Conservation (phyloP, 1,140 invertebrate genomes). For the Holcopasites calliopsidis region DNA sequence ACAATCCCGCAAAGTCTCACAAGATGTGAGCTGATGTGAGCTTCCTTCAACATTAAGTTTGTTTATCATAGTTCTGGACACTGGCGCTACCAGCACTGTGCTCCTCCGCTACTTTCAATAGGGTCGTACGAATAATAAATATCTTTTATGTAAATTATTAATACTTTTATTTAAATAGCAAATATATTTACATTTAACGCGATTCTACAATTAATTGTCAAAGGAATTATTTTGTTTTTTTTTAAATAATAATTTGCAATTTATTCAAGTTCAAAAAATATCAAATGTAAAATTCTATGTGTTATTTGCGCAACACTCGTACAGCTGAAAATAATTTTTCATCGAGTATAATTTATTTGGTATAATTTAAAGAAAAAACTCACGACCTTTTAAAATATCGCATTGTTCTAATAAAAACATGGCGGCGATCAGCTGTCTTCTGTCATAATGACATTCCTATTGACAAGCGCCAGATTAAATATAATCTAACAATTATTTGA, state of each 20-base stretch:
- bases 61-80: slow-evolving; percentile 49
- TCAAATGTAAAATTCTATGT: too few species aligned
- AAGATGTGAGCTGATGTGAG: slow-evolving; percentile 45
- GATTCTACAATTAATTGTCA: not conserved
- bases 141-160: not conserved
- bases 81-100: slow-evolving; percentile 42
- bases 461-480: slow-evolving; percentile 20
- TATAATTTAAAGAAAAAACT: too few species aligned
- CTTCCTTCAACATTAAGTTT: slow-evolving; percentile 41
- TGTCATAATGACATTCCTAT: slow-evolving; percentile 59
- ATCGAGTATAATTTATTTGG: not conserved
- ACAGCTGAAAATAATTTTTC: not conserved
- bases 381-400: slow-evolving; percentile 44
- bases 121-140: not conserved
- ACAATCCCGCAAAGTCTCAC: slow-evolving; percentile 19
- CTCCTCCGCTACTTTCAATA: slow-evolving; percentile 10
- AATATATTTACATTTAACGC: not conserved
- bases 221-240: not conserved
- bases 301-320: too few species aligned
- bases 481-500: not conserved
- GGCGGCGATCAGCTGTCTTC: slow-evolving; percentile 65
- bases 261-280: too few species aligned
- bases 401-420: slow-evolving; percentile 52
- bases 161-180: too few species aligned
- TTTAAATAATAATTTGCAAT: too few species aligned